Base-by-base conservation (phyloP, 2,113 vertebrate genomes). In the Melanocharis versteri region DNA sequence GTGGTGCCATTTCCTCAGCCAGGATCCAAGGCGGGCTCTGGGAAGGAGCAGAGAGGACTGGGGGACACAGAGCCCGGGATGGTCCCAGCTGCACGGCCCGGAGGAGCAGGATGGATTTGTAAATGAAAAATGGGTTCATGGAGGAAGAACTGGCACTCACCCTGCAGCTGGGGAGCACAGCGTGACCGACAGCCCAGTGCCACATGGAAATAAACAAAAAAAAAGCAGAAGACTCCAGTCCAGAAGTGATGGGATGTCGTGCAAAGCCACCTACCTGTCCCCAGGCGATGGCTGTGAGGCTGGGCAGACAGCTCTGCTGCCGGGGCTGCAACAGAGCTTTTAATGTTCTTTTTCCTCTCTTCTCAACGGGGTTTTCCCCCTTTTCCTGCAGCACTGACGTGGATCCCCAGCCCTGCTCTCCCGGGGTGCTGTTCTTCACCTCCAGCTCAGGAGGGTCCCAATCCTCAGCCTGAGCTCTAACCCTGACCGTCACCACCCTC, bases 401-500 rank as follows among this genome's bases (percentile, higher is more conserved):
- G 77, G 37, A 60, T 17, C 56, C 56, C 73, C 47, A 50, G 39
- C 81, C 62, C 83, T 88, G 17, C 37, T 27, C 40, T 61, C 62
- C 66, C 8, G 11, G 17, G 22, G 15, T 6, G 39, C 20, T 2
- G 1, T 0, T 37, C 26, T 5, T 16, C 1, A 5, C 0, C 11
- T 13, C 44, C 50, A 56, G 0, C 2, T 33, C 57, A 48, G 51
- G 60, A 53, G 28, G 45, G 24, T 18, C 56, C 45, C 35, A 24
- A 0, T 0, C 10, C 50, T 69, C 42, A 42, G 11, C 72, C 83
- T 24, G 40, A 26, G 51, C 31, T 48, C 19, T 3, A 23, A 12
- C 28, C 26, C 65, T 33, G 50, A 30, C 10, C 53, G 24, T 1
- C 0, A 65, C 3, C 45, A 9, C 28, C 56, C 70, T 16, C 19